Percentiles rank a stretch among this genome's conserved stretches.
Evolutionary conservation across 2,113 vertebrate genomes (phyloP).

Genomic region (Megaptera novaeangliae): DNA sequence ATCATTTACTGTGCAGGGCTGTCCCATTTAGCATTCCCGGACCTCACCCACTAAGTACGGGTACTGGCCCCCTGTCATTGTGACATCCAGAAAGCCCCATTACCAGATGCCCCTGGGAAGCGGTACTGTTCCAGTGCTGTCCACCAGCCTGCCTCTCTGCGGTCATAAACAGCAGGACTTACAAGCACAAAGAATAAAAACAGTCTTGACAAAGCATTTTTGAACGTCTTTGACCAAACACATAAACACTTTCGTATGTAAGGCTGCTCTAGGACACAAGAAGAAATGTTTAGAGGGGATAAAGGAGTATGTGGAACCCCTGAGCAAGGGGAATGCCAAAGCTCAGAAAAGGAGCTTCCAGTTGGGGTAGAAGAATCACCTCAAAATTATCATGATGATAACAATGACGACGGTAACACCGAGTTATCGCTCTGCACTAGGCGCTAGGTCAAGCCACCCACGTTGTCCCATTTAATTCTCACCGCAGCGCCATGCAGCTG

Average conservation of each 20-base stretch:
- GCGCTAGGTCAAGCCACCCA: neutral
- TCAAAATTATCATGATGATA: neutral
- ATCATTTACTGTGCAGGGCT: neutral
- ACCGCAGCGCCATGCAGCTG: rapidly evolving
- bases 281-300: neutral
- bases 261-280: neutral
- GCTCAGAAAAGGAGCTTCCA: neutral
- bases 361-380: neutral
- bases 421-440: neutral
- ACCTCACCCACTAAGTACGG: neutral
- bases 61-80: neutral
- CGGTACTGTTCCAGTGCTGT: neutral
- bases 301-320: neutral
- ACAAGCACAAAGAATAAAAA: neutral
- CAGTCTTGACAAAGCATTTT: neutral
- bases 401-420: neutral
- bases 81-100: neutral
- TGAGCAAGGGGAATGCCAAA: neutral
- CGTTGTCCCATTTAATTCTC: neutral
- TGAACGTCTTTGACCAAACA: neutral
- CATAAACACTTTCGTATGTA: neutral
- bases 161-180: neutral
- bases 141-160: neutral
- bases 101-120: neutral
- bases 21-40: neutral